Evolutionary conservation across 1,140 invertebrate genomes (phyloP).

Genomic region (Atopsyche davidsoni): DNA sequence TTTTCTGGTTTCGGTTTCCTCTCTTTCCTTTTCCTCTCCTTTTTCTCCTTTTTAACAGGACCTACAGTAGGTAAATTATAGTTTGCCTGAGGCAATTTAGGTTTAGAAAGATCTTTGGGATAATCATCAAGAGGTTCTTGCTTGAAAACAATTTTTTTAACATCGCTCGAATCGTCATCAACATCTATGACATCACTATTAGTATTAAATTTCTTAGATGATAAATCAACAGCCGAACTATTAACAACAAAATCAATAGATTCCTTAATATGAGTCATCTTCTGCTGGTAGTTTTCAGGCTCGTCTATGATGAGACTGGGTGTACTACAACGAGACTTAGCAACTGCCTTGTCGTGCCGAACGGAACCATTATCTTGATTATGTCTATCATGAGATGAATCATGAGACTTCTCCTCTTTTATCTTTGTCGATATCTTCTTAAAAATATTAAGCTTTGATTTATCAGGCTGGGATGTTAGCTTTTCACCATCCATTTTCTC

Average conservation of each 20-base stretch:
- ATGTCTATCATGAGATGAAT: constrained; percentile 33
- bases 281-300: constrained; percentile 17
- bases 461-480: constrained; percentile 69
- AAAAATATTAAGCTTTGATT: constrained; percentile 77
- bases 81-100: constrained; percentile 13
- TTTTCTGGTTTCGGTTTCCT: constrained; percentile 53
- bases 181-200: constrained; percentile 44
- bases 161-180: constrained; percentile 44
- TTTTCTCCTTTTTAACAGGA: constrained; percentile 49
- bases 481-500: constrained; percentile 58
- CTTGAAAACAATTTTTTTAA: constrained; percentile 26
- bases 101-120: constrained; percentile 24
- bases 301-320: constrained; percentile 46
- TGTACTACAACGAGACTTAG: constrained; percentile 39
- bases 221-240: constrained; percentile 40
- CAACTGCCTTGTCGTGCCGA: constrained; percentile 13
- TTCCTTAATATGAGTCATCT: constrained; percentile 17
- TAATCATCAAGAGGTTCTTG: constrained; percentile 21
- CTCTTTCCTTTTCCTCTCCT: constrained; percentile 60
- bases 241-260: constrained; percentile 14
- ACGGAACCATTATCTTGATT: constrained; percentile 13
- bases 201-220: constrained; percentile 41
- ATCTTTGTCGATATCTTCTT: constrained; percentile 75
- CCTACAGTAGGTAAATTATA: constrained; percentile 14
- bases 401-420: constrained; percentile 57